A percentile compares a stretch with the other conserved stretches of the same genome.
Evolutionary conservation across 2,797 vertebrate genomes (phyloP).

Genomic region (Sebastes trivittatus): DNA sequence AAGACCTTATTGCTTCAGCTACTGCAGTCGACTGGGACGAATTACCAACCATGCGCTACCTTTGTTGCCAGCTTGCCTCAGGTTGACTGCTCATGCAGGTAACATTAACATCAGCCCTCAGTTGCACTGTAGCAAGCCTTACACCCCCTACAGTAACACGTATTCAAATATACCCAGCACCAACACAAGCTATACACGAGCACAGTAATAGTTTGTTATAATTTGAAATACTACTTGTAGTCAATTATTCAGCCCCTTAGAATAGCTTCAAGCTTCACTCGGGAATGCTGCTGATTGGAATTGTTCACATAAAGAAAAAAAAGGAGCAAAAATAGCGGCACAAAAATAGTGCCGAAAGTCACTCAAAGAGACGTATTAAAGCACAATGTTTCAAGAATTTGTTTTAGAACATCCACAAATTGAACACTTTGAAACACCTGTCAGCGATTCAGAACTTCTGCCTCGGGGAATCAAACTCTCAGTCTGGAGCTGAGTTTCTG

Average conservation of each 20-base stretch:
- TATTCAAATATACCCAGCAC: conserved; percentile 23
- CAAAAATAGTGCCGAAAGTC: conserved; percentile 66
- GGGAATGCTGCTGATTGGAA: conserved; percentile 56
- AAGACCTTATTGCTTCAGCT: conserved; percentile 28
- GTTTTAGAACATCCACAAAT: conserved; percentile 76
- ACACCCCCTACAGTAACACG: background rate
- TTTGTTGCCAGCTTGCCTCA: conserved; percentile 40
- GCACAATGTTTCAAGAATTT: conserved; percentile 67
- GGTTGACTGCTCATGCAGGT: conserved; percentile 48
- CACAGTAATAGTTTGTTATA: conserved; percentile 16
- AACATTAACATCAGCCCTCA: conserved; percentile 34
- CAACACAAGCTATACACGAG: background rate
- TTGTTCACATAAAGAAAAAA: conserved; percentile 27
- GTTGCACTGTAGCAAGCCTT: conserved; percentile 11
- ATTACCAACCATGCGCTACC: background rate
- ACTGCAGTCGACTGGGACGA: conserved; percentile 31
- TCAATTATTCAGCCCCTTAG: conserved; percentile 27
- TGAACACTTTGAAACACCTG: conserved; percentile 77
- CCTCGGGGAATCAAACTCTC: conserved; percentile 75
- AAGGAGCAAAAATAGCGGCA: conserved; percentile 60
- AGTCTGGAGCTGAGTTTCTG: conserved; percentile 58
- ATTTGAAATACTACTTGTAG: conserved; percentile 41
- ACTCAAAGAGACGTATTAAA: conserved; percentile 62
- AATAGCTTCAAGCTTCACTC: conserved; percentile 39
- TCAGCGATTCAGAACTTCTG: conserved; percentile 69